Evolutionary conservation across 2,888 invertebrate genomes (phyloP).

Genomic region (Drosophila algonquin): DNA sequence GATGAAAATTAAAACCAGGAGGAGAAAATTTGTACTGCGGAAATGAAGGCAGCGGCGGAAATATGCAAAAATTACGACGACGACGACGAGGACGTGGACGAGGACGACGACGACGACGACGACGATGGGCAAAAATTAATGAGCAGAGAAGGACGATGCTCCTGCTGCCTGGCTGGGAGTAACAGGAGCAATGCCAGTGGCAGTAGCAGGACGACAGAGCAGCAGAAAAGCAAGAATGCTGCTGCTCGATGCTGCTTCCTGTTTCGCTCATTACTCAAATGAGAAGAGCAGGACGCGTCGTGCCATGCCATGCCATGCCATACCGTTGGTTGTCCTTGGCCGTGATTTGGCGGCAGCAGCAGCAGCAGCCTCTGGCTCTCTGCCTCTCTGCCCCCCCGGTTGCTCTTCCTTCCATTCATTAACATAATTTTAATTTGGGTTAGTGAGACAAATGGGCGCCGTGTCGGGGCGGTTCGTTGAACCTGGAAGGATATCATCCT

Average conservation of each 20-base stretch:
- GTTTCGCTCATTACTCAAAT: slow-evolving; percentile 70
- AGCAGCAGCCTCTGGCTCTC: slow-evolving; percentile 38
- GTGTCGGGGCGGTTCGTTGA: slow-evolving; percentile 63
- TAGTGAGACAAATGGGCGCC: slow-evolving; percentile 74
- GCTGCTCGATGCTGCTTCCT: slow-evolving; percentile 19
- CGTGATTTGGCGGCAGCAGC: slow-evolving; percentile 67
- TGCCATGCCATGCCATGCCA: slow-evolving; percentile 27
- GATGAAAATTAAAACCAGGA: slow-evolving; percentile 65
- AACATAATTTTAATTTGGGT: slow-evolving; percentile 83
- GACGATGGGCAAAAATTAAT: slow-evolving; percentile 58
- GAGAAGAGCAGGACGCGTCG: slow-evolving; percentile 56
- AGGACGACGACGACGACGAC: slow-evolving; percentile 4
- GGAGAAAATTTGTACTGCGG: slow-evolving; percentile 66
- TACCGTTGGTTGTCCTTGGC: slow-evolving; percentile 77
- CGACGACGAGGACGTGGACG: neutral
- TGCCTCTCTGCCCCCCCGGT: slow-evolving; percentile 15
- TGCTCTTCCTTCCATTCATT: slow-evolving; percentile 65
- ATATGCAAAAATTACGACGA: slow-evolving; percentile 63
- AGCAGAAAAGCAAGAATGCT: slow-evolving; percentile 18
- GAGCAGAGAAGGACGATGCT: slow-evolving; percentile 39
- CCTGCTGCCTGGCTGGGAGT: slow-evolving; percentile 1
- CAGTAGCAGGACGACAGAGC: slow-evolving; percentile 27
- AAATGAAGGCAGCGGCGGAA: slow-evolving; percentile 59
- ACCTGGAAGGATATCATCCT: slow-evolving; percentile 39
- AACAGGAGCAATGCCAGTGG: too few species aligned